Conservation (phyloP, 2,888 invertebrate species). For the Meliscaeva auricollis region DNA sequence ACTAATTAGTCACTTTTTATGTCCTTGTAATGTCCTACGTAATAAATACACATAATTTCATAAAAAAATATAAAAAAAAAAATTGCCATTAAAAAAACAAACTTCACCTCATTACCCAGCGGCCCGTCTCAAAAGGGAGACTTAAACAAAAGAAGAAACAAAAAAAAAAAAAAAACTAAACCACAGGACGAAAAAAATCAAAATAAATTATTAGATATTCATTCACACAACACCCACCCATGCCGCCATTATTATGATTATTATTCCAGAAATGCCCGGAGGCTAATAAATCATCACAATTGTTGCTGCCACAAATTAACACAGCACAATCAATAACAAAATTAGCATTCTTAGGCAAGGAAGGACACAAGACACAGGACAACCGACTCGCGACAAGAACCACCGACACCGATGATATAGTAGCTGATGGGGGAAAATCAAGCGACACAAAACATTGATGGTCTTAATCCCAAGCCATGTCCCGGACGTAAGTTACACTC, state of each 20-base stretch:
- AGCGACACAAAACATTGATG: neutral
- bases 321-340: conserved; percentile 62
- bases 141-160: neutral
- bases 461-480: neutral
- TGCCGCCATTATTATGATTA: conserved; percentile 17
- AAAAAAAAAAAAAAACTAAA: conserved; percentile 2
- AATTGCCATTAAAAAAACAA: neutral
- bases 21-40: conserved; percentile 11
- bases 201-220: conserved; percentile 55
- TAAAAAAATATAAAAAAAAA: conserved; percentile 1
- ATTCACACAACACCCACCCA: conserved; percentile 12
- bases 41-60: conserved; percentile 45
- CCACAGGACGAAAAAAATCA: conserved; percentile 50
- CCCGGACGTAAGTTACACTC: neutral
- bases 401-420: neutral
- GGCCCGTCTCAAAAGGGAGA: conserved; percentile 21
- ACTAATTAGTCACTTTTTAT: conserved; percentile 60
- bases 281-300: conserved; percentile 68
- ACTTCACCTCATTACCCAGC: conserved; percentile 42
- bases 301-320: conserved; percentile 69
- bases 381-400: neutral
- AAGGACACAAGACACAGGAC: neutral
- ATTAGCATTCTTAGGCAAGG: conserved; percentile 59
- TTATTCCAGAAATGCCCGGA: conserved; percentile 21
- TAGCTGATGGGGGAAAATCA: neutral